Base-by-base conservation (phyloP, 2,888 invertebrate genomes). In the Athripsodes cinereus region DNA sequence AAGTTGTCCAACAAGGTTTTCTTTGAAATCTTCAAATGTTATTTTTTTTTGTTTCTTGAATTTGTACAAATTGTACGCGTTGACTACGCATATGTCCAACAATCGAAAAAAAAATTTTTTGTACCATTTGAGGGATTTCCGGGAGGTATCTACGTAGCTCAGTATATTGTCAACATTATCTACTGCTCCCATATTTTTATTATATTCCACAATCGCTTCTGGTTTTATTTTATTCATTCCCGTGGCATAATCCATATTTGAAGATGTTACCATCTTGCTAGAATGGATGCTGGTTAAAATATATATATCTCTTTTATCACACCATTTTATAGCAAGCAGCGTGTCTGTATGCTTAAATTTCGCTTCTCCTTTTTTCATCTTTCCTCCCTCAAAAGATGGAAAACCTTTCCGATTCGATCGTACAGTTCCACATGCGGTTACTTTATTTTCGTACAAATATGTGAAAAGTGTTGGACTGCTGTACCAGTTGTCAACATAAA, bases 31-130 rank as follows among this genome's bases (percentile, higher is more conserved):
- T 44, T 58, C 57, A 49, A 64, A 51, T 34, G 59, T 13, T 6
- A n/a, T 22, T 11, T 59, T 55, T 46, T 62, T 61, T 57, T 55
- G 60, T 53, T 50, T 62, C 44, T 57, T 59, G 16, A 54, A 26
- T 16, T 47, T 21, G 47, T 26, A 65, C 22, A 66, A 34, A 5
- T 57, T 53, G 57, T 63, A 61, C 13, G 66, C 62, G 58, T 67
- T 65, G 40, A 62, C 47, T 46, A 65, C 47, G 18, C 52, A 46
- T 18, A 65, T 56, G 40, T 67, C 65, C 16, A 66, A 19, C 5
- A 67, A 58, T 57, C 67, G 66, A 53, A 68, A 67, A 60, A 68
- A 67, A 31, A 67, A 46, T 62, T 69, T 68, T 57, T 61, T 64
- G 53, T 64, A 65, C 64, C 64, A 65, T 52, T 66, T 66, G 40